Base-by-base conservation (phyloP, 2,888 invertebrate genomes). In the Lucinisca nassula region DNA sequence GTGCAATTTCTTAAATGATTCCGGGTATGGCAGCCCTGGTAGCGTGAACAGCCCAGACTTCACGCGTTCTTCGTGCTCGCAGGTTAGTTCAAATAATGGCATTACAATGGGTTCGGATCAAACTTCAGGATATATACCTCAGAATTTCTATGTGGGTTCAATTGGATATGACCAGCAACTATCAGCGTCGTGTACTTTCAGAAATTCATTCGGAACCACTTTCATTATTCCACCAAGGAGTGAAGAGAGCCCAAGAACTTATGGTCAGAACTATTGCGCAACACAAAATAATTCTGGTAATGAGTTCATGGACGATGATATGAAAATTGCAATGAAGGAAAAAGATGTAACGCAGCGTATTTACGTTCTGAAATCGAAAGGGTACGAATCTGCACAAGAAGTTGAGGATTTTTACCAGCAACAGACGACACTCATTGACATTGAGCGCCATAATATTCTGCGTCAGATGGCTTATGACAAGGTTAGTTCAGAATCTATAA, bases 391-490 rank as follows among this genome's bases (percentile, higher is more conserved):
- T 1, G 88, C 87, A 12, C 74, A 74, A 10, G 81, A 85, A 27
- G 74, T 87, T 12, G 89, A 90, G 67, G 75, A 84, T 1, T 85
- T 89, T 51, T 87, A 89, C 61, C 90, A 89, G 32, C 82, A 84
- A 24, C 90, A 90, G 84, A 87, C 87, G 75, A 49, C 89, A 40
- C 38, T 84, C 21, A 85, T 90, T 14, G 90, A 90, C 78, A n/a
- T 85, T 27, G 90, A 90, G 61, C 87, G 90, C 30, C 89, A 90
- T 49, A 89, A 89, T 70, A 78, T 89, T 27, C 76, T 89, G 17
- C 83, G 82, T 55, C 90, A 90, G 85, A 87, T 87, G 87, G 84
- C 87, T 0, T 90, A 84, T 51, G 83, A 87, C 61, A 79, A 70
- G 30, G 72, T 21, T 0, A 87, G 87, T 73, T 82, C 88, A 8